Base-by-base conservation (phyloP, 2,888 invertebrate species). In the Agonopterix subpropinquella region DNA sequence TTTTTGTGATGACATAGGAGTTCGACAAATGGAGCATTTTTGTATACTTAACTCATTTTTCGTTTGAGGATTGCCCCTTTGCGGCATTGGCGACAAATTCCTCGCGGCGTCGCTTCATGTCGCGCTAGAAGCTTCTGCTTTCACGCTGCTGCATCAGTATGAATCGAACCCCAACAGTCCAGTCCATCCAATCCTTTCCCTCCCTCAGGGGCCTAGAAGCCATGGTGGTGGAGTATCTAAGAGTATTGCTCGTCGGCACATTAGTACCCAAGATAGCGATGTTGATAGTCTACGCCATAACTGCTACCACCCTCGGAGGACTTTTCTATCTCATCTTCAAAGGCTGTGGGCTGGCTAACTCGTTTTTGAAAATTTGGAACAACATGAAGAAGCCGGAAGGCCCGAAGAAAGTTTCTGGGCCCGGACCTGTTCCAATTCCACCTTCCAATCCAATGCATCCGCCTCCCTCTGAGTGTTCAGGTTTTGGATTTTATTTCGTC, bases 161-260 rank as follows among this genome's bases (percentile, higher is more conserved):
- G n/a, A 37, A 10, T 37, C 37, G 4, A 18, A 2, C 37, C 37
- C 3, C n/a, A 10, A 37, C 37, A 37, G 7, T 10, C n/a, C 37
- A n/a, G n/a, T n/a, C n/a, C n/a, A n/a, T n/a, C n/a, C n/a, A n/a
- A 13, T 45, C 47, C 48, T 48, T 53, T 49, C 54, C 58, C 55
- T 51, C 10, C 58, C 62, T 58, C 73, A 95, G 96, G 96, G 96
- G 96, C 47, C 77, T 96, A 47, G 95, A 96, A 83, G 95, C 96
- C 2, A 88, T 93, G 59, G 90, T 92, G 13, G 82, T 92, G 8
- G 96, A 96, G 80, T 96, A 96, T 66, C 72, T 93, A 4, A 89
- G 96, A 37, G 94, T 94, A 1, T 77, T 91, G 8, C 69, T 96
- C 4, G 90, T 96, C 61, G 96, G 96, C 5, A 77, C 87, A 3